Conservation (phyloP, 2,888 invertebrate species). For the Idaea straminata region DNA sequence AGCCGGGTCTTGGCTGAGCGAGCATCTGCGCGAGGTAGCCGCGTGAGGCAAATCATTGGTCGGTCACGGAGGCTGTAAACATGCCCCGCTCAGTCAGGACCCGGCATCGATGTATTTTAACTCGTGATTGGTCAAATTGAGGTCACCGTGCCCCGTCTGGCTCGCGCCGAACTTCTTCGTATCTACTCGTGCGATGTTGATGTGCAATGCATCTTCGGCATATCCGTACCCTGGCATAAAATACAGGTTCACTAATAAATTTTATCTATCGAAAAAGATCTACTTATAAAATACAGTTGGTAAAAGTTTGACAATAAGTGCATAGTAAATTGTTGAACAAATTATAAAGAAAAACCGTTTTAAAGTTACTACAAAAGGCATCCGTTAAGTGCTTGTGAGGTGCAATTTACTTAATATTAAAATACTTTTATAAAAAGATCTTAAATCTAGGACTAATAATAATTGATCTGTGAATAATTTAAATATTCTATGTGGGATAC, state of each 20-base stretch:
- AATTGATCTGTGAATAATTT: slow-evolving; percentile 1
- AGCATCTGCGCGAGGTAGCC: too few species aligned
- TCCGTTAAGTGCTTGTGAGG: slow-evolving; percentile 3
- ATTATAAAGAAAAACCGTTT: slow-evolving; percentile 13
- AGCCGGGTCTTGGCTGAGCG: too few species aligned
- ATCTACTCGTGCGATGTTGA: too few species aligned
- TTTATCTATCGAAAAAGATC: not conserved
- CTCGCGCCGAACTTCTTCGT: too few species aligned
- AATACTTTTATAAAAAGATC: not conserved
- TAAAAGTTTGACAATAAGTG: slow-evolving; percentile 27
- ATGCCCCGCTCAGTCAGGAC: too few species aligned
- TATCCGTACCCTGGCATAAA: too few species aligned
- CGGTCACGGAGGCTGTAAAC: too few species aligned
- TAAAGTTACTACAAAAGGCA: not conserved
- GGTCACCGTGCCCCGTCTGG: too few species aligned
- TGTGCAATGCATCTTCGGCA: too few species aligned
- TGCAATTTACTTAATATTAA: not conserved
- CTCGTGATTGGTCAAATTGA: too few species aligned
- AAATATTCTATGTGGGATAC: not conserved
- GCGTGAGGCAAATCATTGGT: too few species aligned
- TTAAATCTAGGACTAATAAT: not conserved
- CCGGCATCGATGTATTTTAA: too few species aligned
- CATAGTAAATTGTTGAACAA: slow-evolving; percentile 30
- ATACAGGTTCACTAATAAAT: not conserved
- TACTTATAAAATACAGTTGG: not conserved